Evolutionary conservation across 1,140 invertebrate genomes (phyloP).

Genomic region (Apis florea): DNA sequence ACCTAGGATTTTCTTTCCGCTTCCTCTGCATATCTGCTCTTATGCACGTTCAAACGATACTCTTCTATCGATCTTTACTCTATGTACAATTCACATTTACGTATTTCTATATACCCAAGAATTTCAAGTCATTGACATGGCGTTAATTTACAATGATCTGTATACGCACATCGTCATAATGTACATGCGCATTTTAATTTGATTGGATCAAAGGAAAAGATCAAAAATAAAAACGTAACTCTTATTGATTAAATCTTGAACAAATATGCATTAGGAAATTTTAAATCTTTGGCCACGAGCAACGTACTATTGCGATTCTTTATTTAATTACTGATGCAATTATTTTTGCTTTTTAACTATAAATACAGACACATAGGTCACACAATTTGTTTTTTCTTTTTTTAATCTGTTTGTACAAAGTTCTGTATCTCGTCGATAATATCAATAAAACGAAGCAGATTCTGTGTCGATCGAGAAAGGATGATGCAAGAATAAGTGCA

Average conservation of each 20-base stretch:
- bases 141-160: background rate
- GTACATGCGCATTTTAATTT: too few relatives aligned
- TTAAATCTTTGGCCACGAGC: too few relatives aligned
- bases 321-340: background rate
- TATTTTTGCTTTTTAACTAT: constrained; percentile 15
- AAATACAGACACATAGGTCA: background rate
- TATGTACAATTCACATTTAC: background rate
- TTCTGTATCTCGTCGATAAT: background rate
- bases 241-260: too few relatives aligned
- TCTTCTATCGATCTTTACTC: constrained; percentile 18
- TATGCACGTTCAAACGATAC: background rate
- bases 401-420: background rate
- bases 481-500: background rate
- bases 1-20: constrained; percentile 22
- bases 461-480: background rate
- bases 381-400: background rate
- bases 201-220: too few relatives aligned
- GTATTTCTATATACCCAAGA: background rate
- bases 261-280: background rate
- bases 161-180: too few relatives aligned
- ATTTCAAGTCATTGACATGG: background rate
- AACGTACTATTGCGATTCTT: background rate
- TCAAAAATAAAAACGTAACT: too few relatives aligned
- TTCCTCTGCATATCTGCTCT: background rate
- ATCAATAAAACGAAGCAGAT: background rate